Evolutionary conservation across 2,113 vertebrate genomes (phyloP).

Genomic region (Hylia prasina): DNA sequence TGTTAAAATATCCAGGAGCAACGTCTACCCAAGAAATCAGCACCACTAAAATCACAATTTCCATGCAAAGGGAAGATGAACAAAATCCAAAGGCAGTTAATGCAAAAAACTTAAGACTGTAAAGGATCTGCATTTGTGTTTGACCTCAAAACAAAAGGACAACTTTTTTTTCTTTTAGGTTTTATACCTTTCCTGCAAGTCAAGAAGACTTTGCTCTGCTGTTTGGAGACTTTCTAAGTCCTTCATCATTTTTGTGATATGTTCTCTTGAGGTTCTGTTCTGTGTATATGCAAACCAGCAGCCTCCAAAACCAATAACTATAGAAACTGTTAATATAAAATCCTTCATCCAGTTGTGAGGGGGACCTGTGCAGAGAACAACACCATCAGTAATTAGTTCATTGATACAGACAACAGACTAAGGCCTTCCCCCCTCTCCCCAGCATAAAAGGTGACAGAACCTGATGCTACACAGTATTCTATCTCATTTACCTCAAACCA

Average conservation of each 20-base stretch:
- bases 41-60: background rate
- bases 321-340: constrained; percentile 93
- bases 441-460: background rate
- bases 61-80: background rate
- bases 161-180: background rate
- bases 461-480: background rate
- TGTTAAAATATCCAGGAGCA: background rate
- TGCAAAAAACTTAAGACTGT: background rate
- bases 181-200: constrained; percentile 90
- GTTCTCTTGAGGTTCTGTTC: constrained; percentile 94
- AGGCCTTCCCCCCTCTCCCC: accelerated
- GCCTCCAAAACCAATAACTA: constrained; percentile 94
- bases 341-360: constrained; percentile 99
- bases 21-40: background rate
- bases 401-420: background rate
- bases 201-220: constrained; percentile 91
- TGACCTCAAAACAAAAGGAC: background rate
- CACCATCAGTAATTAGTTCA: background rate
- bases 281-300: constrained; percentile 99
- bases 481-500: background rate
- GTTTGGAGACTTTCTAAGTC: constrained; percentile 94
- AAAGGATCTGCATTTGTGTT: background rate
- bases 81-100: background rate
- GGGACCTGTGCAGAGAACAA: constrained; percentile 77
- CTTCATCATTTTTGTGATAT: constrained; percentile 98